Base-by-base conservation (phyloP, 2,113 vertebrate species). In the Cygnus buccinator region DNA sequence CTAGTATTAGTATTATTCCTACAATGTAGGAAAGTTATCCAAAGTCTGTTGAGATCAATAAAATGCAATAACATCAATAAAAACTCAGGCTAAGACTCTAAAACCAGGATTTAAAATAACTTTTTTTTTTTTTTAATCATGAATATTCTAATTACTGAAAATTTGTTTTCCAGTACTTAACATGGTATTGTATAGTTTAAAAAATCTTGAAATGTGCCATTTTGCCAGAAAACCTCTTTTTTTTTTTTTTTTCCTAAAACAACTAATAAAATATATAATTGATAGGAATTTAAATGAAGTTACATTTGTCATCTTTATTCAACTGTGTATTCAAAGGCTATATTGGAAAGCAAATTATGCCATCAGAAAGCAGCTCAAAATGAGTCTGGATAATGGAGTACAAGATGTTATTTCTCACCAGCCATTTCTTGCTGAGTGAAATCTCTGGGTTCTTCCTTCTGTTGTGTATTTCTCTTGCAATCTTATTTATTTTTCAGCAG, bases 141-240 rank as follows among this genome's bases (percentile, higher is more conserved):
- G 3, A 77, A 48, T 19, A 74, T 2, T 50, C 10, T 66, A 41
- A 59, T 22, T 75, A 8, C 4, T 44, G n/a, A n/a, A 75, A 89
- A 35, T 65, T 4, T 15, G 29, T 46, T 62, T 92, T 19, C 48
- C 43, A n/a, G 11, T 63, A 28, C 17, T 58, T 70, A 67, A 41
- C 28, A 61, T 6, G 33, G 13, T 41, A 8, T 9, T 79, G 13
- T 22, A 33, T 35, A 3, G 2, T 54, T 84, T 76, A 83, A 63
- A 55, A 65, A 4, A 59, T 21, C 0, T 82, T 66, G 37, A 35
- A 1, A 20, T 33, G 5, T 11, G 1, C 2, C 2, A 2, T 67
- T 79, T 75, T 74, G 65, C 9, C 7, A 87, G 28, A 82, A 71
- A 3, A 4, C 0, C 1, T 20, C 17, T 76, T 48, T 54, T 73